Evolutionary conservation across 1,140 invertebrate species (phyloP).

Genomic region (Pseudachorutes palmiensis): DNA sequence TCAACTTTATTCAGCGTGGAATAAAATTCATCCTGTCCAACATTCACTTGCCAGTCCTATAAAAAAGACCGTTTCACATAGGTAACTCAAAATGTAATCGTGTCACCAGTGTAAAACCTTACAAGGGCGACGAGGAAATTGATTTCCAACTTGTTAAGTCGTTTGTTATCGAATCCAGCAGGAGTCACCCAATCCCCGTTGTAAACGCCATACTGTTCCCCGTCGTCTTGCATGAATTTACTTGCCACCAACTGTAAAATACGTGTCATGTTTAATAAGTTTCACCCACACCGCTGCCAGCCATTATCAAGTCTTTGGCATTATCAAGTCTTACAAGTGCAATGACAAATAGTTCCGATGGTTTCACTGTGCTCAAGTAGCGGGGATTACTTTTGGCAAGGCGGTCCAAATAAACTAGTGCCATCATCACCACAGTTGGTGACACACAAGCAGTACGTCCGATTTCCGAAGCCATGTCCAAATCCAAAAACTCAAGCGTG

Average conservation of each 20-base stretch:
- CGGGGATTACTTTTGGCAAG: slow-evolving; percentile 69
- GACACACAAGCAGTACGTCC: slow-evolving; percentile 73
- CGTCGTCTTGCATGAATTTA: slow-evolving; percentile 87
- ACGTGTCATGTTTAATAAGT: not conserved
- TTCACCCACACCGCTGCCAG: not conserved
- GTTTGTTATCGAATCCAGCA: slow-evolving; percentile 59
- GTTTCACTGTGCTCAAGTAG: slow-evolving; percentile 68
- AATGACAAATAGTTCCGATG: slow-evolving; percentile 82
- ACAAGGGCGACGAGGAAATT: slow-evolving; percentile 86
- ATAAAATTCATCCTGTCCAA: slow-evolving; percentile 62
- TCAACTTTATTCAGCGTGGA: slow-evolving; percentile 59
- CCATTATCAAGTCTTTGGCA: slow-evolving; percentile 19
- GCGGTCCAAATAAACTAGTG: slow-evolving; percentile 77
- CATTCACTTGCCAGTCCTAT: slow-evolving; percentile 75
- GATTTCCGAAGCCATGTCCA: slow-evolving; percentile 66
- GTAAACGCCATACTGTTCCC: slow-evolving; percentile 78
- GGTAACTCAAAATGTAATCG: slow-evolving; percentile 15
- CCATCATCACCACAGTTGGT: slow-evolving; percentile 70
- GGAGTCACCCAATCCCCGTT: slow-evolving; percentile 81
- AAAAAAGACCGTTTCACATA: slow-evolving; percentile 38
- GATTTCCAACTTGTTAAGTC: slow-evolving; percentile 74
- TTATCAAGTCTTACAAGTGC: slow-evolving; percentile 74
- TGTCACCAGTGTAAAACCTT: not conserved
- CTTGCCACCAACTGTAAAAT: slow-evolving; percentile 77
- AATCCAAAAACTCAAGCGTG: slow-evolving; percentile 68